A percentile compares a stretch with the other conserved stretches of the same genome.
phyloP scores from a whole-genome alignment of 2,888 invertebrate genomes.

The Pantelozetes paolii region DNA sequence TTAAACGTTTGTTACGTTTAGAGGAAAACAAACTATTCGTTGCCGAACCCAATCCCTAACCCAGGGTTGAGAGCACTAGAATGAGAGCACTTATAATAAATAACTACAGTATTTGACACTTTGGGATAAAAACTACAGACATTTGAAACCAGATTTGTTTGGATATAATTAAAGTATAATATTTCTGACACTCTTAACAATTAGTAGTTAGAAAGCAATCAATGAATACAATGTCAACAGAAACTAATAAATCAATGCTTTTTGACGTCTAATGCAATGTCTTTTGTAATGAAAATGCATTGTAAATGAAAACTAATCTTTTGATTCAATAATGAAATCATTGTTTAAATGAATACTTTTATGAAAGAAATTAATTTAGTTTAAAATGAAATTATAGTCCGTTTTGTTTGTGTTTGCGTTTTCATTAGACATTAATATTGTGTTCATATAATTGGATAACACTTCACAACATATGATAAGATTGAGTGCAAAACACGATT shows the following conservation, averaged over 20 bases:
- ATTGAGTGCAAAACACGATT: background rate
- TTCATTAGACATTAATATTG: constrained; percentile 17
- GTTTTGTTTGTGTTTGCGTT: constrained; percentile 10
- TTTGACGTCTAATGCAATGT: no score
- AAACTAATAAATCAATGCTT: no score
- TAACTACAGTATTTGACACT: constrained; percentile 30
- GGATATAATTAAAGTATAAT: constrained; percentile 4
- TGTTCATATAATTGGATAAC: constrained; percentile 26
- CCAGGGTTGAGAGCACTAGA: background rate
- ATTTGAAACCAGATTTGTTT: constrained; percentile 14
- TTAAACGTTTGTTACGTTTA: constrained; percentile 4
- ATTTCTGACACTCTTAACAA: constrained; percentile 13
- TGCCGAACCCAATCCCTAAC: constrained; percentile 2
- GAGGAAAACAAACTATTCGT: constrained; percentile 8
- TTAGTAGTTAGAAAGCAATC: constrained; percentile 17
- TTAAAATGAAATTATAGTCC: constrained; percentile 1
- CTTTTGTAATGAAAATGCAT: background rate
- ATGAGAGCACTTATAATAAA: background rate
- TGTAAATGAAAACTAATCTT: background rate
- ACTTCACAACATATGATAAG: background rate
- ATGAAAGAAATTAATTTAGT: constrained; percentile 4
- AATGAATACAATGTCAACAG: background rate
- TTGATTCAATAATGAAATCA: background rate
- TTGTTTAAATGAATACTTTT: background rate
- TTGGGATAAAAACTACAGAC: background rate